Conservation (phyloP, 2,113 vertebrate genomes). For the Daboia siamensis region DNA sequence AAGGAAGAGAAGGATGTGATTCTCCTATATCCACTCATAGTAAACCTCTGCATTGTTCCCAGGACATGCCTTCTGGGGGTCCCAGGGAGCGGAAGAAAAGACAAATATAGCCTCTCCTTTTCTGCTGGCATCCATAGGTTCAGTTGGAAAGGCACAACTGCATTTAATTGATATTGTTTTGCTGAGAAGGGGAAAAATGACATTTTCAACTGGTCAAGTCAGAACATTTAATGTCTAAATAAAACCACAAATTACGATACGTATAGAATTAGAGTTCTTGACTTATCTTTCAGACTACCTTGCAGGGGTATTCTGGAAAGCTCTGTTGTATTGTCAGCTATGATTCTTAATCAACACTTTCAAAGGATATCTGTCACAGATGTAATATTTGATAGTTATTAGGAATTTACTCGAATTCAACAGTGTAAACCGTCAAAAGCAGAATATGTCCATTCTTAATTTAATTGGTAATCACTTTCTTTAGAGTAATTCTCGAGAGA, state of each 20-base stretch:
- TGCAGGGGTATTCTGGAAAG: neutral
- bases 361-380: neutral
- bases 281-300: neutral
- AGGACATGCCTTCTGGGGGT: neutral
- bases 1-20: neutral
- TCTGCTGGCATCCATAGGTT: neutral
- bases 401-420: neutral
- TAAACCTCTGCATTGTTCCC: neutral
- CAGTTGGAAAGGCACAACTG: neutral
- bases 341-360: neutral
- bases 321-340: neutral
- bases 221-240: neutral
- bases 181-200: neutral
- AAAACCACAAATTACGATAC: neutral
- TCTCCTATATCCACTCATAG: neutral
- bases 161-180: neutral
- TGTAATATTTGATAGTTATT: neutral
- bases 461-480: neutral
- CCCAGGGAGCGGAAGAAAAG: neutral
- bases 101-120: neutral
- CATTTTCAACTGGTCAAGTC: neutral
- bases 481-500: slow-evolving; percentile 6
- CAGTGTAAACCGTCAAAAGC: neutral
- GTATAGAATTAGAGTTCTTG: neutral
- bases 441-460: neutral